Conservation (phyloP, 1,140 invertebrate species). For the Tetragnatha versicolor region DNA sequence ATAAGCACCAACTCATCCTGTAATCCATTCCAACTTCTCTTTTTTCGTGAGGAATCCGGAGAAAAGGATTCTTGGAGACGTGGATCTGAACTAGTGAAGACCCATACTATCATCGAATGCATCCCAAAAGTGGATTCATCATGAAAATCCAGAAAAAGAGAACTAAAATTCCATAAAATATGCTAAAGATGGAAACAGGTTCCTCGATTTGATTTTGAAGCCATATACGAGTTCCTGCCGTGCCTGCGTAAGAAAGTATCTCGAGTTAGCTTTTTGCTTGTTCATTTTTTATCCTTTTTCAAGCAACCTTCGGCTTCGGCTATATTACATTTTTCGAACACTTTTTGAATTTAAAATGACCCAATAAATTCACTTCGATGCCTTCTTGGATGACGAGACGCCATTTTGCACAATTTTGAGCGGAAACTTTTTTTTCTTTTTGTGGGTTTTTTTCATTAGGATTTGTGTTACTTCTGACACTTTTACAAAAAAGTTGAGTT, state of each 20-base stretch:
- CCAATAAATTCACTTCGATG: constrained; percentile 6
- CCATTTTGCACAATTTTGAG: background rate
- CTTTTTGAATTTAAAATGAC: constrained; percentile 6
- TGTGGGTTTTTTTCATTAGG: background rate
- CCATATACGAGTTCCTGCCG: background rate
- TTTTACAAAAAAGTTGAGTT: background rate
- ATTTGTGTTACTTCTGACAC: background rate
- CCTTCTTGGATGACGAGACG: background rate
- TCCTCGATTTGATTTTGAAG: background rate
- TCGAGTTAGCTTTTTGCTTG: background rate
- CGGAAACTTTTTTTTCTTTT: background rate
- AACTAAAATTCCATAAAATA: background rate
- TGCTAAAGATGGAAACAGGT: background rate
- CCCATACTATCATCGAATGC: no score
- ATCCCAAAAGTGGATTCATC: no score
- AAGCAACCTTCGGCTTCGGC: background rate
- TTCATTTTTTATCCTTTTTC: background rate
- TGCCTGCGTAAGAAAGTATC: background rate
- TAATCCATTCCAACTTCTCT: no score
- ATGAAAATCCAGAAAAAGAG: no score
- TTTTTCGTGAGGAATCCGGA: no score
- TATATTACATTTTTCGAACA: constrained; percentile 2
- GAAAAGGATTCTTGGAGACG: no score
- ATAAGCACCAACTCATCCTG: no score
- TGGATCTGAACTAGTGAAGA: no score